These are phyloP conservation scores for Paramuricea clavata DNA, from an alignment of 92 coral and sea anemone species.

Conservation along the genomic window DNA sequence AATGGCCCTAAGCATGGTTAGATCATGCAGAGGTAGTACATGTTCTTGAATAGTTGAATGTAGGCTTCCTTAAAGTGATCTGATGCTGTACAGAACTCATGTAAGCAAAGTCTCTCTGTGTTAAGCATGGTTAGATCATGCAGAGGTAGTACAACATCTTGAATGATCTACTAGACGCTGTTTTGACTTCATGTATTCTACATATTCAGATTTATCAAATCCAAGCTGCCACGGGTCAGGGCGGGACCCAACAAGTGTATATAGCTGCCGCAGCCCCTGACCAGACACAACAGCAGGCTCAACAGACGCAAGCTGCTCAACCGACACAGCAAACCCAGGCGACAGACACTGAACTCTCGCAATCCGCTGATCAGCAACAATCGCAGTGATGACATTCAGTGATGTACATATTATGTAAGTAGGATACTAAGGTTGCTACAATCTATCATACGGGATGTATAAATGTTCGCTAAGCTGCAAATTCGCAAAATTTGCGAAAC, in stretches of 20 bases:
- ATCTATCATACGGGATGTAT: not conserved
- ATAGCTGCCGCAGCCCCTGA: slow-evolving; percentile 64
- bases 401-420: not conserved
- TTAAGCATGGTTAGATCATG: no score
- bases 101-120: no score
- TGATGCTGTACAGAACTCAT: no score
- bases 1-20: no score
- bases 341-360: slow-evolving; percentile 29
- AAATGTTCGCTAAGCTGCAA: no score
- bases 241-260: slow-evolving; percentile 36
- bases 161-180: not conserved
- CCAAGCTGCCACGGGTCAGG: slow-evolving; percentile 31
- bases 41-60: no score
- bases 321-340: slow-evolving; percentile 72
- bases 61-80: no score
- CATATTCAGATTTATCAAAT: slow-evolving; percentile 35
- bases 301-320: slow-evolving; percentile 74
- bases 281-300: slow-evolving; percentile 80
- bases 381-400: slow-evolving; percentile 1
- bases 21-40: no score
- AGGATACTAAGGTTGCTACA: not conserved
- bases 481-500: no score
- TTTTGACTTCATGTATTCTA: not conserved
- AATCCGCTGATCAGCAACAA: slow-evolving; percentile 25
- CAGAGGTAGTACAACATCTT: no score